Evolutionary conservation across 37 sponge, comb jelly and placozoan species (phyloP), one percentile per base, ranked within the genome.

Genomic region (Aplysina aerophoba): DNA sequence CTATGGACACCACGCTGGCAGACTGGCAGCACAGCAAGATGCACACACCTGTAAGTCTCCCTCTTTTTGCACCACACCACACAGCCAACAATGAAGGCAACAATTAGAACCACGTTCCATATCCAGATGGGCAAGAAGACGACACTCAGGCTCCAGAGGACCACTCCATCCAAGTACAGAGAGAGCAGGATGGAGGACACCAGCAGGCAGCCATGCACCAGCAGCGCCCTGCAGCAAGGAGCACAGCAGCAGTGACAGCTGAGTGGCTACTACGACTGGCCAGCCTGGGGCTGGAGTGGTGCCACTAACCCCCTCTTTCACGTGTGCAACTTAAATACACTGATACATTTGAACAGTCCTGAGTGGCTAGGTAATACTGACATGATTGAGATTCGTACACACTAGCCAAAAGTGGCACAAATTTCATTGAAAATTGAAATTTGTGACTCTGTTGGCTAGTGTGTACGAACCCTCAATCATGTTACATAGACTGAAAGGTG

Each of bases 71-170:
- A 44, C 81, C 86, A 94, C 15, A 83, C n/a, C 0, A 31, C 74
- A 22, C 83, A 44, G 0, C 91, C 94, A 38, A 88, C 69, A 13
- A 85, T 54, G 16, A 85, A 54, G 0, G 80, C 91, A 17, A 15
- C 38, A 6, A 82, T 15, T n/a, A 84, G 31, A 24, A 82, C 21
- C 22, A 55, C 25, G 36, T 94, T 83, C 94, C 94, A 94, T 50
- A 94, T 37, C 94, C 94, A 94, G 4, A 94, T 59, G 8, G 94
- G 91, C 24, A 94, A 50, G 81, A 94, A 94, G 6, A 94, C 62
- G 22, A 79, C 73, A 19, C 61, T 86, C 79, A 84, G 90, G 72
- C 61, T 87, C 84, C 88, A 87, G 2, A 67, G 38, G n/a, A 94
- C 66, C 27, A 90, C 73, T 17, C 64, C 54, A 35, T 94, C 94